Evolutionary conservation across 2,113 vertebrate genomes (phyloP).

Genomic region (Thalassarche chlororhynchos): DNA sequence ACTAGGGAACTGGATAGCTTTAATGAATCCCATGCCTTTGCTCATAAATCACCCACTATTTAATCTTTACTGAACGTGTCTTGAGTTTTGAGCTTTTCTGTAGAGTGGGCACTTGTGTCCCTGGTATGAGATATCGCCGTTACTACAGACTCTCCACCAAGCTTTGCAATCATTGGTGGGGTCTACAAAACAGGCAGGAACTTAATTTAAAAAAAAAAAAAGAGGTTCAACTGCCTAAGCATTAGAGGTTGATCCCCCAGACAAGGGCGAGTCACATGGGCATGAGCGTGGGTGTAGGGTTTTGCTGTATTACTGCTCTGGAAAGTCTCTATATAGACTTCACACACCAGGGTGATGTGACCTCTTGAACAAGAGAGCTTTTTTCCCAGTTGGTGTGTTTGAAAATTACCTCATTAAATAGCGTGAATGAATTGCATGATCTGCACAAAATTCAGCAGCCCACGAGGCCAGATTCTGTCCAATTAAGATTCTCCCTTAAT

Average conservation of each 20-base stretch:
- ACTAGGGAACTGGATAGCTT: not conserved
- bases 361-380: not conserved
- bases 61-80: rapidly evolving
- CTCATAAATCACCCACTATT: not conserved
- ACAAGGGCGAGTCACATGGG: not conserved
- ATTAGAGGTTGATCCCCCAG: not conserved
- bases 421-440: not conserved
- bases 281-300: rapidly evolving
- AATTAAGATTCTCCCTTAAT: not conserved
- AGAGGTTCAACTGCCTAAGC: not conserved
- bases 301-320: not conserved
- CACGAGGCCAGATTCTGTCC: not conserved
- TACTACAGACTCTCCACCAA: not conserved
- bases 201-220: not conserved
- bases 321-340: not conserved
- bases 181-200: not conserved
- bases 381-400: not conserved
- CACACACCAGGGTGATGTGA: not conserved
- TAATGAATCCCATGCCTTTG: not conserved
- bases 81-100: not conserved
- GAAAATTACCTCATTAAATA: not conserved
- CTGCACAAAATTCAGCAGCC: not conserved
- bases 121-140: rapidly evolving
- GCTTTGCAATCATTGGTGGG: not conserved
- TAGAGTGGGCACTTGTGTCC: not conserved